Base-by-base conservation (phyloP, 2,797 vertebrate genomes). In the Microchirus variegatus region DNA sequence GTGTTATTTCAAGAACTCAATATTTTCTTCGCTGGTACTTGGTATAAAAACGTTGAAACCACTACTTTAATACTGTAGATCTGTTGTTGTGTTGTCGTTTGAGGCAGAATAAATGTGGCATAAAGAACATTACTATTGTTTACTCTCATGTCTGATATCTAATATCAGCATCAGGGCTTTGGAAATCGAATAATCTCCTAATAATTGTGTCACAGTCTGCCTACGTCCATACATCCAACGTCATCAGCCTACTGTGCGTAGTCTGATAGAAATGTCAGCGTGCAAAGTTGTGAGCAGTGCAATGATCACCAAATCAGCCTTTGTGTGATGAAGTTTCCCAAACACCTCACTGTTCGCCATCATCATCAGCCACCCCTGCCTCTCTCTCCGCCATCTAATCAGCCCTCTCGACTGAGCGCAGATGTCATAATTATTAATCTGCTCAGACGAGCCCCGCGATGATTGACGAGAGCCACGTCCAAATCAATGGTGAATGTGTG, bases 381-480 rank as follows among this genome's bases (percentile, higher is more conserved):
- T 56, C 63, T 73, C 63, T 73, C 66, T 57, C 72, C 68, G 75
- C 74, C 75, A 52, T 70, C 81, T 89, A 91, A 92, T 91, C 90
- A 91, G 70, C 67, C 50, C 74, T 82, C 76, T 89, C 81, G 70
- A 82, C 88, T 78, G 86, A 84, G 88, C 82, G 88, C 91, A 93
- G 93, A 92, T 92, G 92, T 90, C 86, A 84, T 83, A 80, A 89
- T 93, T 93, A 93, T 90, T 86, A 89, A 88, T 84, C 78, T 80
- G 82, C 74, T 86, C 80, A 86, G 88, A 91, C 73, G 73, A 89
- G 86, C 79, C 77, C 77, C 62, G 77, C 86, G 88, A 87, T 92
- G 91, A 93, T 91, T 92, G 90, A 93, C 92, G 91, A 93, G 89
- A 90, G 84, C 78, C 83, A 78, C 90, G 74, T 88, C 77, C 88